phyloP scores from a whole-genome alignment of 2,888 invertebrate genomes.

The Drosophila mettleri region DNA sequence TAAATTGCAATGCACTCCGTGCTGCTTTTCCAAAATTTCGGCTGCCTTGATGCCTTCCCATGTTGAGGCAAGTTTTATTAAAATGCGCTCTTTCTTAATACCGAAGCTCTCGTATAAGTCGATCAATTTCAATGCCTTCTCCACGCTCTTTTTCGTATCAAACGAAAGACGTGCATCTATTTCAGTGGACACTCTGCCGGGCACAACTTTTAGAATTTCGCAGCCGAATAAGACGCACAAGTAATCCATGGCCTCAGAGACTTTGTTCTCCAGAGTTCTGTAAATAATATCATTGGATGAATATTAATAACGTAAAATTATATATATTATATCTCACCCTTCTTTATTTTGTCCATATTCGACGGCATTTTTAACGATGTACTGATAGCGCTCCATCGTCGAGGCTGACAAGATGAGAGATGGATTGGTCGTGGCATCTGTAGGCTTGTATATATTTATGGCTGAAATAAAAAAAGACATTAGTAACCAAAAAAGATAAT shows the following conservation, averaged over 20 bases:
- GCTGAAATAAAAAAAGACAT: slow-evolving; percentile 86
- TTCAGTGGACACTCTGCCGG: slow-evolving; percentile 89
- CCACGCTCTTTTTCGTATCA: slow-evolving; percentile 95
- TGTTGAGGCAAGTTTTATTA: slow-evolving; percentile 98
- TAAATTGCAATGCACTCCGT: slow-evolving; percentile 98
- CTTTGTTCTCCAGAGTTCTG: slow-evolving; percentile 59
- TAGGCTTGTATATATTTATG: slow-evolving; percentile 98
- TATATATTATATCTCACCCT: slow-evolving; percentile 86
- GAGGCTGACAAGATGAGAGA: slow-evolving; percentile 98
- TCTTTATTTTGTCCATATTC: slow-evolving; percentile 91
- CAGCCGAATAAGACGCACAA: slow-evolving; percentile 97
- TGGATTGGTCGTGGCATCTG: slow-evolving; percentile 99
- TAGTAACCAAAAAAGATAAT: not conserved
- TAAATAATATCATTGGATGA: slow-evolving; percentile 1
- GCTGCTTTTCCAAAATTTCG: slow-evolving; percentile 94
- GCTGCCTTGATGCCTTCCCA: slow-evolving; percentile 99
- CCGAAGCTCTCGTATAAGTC: slow-evolving; percentile 95
- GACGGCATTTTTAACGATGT: slow-evolving; percentile 95
- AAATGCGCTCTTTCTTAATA: slow-evolving; percentile 95
- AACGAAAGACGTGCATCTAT: slow-evolving; percentile 90
- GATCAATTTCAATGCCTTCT: slow-evolving; percentile 95
- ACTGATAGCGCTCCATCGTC: slow-evolving; percentile 96
- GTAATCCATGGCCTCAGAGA: slow-evolving; percentile 95
- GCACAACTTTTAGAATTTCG: slow-evolving; percentile 98
- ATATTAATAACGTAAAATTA: too few species aligned